phyloP scores from a whole-genome alignment of 2,888 invertebrate species.

The Desoria tigrina region DNA sequence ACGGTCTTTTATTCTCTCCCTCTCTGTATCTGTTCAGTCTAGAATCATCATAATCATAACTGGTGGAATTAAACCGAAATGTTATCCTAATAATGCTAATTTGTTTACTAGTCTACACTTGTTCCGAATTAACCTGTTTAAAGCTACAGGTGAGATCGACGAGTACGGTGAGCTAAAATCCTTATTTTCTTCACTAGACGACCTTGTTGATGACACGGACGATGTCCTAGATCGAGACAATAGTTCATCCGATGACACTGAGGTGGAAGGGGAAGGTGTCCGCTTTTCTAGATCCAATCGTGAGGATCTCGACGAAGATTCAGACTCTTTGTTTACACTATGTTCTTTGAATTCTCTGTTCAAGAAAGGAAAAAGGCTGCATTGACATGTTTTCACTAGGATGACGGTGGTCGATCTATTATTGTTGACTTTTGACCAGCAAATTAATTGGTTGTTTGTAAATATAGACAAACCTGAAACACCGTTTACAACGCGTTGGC shows the following conservation, averaged over 20 bases:
- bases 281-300: constrained; percentile 24
- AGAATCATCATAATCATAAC: constrained; percentile 8
- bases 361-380: too few relatives aligned
- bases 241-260: constrained; percentile 20
- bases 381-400: too few relatives aligned
- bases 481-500: constrained; percentile 90
- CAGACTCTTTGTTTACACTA: constrained; percentile 71
- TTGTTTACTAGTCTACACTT: not conserved
- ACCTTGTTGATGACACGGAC: constrained; percentile 3
- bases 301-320: constrained; percentile 30
- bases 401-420: too few relatives aligned
- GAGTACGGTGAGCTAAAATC: constrained; percentile 53
- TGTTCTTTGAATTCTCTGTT: constrained; percentile 85
- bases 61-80: not conserved
- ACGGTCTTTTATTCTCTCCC: constrained; percentile 25
- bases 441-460: not conserved
- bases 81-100: not conserved
- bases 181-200: constrained; percentile 28
- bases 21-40: constrained; percentile 50
- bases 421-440: too few relatives aligned
- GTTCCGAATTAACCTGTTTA: constrained; percentile 42
- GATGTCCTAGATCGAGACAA: constrained; percentile 6
- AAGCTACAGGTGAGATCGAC: constrained; percentile 53
- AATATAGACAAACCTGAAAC: constrained; percentile 68
- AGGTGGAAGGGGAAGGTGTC: constrained; percentile 18